A percentile compares a stretch with the other conserved stretches of the same genome.
phyloP scores from a whole-genome alignment of 64 coral and sea anemone species.

The Montipora sp. region DNA sequence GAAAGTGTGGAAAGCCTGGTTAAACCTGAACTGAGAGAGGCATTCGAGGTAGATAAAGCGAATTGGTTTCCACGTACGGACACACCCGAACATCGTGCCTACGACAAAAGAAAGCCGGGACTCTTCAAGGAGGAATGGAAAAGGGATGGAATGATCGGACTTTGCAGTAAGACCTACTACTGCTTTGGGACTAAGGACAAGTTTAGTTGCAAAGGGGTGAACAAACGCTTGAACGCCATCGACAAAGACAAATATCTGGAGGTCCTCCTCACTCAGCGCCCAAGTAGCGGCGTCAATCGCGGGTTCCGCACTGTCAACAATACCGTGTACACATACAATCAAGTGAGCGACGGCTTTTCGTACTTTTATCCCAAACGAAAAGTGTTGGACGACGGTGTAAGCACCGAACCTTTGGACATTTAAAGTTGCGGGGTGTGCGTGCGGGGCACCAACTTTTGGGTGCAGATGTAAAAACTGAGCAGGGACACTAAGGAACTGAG shows the following conservation, averaged over 20 bases:
- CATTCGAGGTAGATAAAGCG: neutral
- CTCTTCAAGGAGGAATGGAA: conserved; percentile 49
- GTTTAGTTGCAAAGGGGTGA: conserved; percentile 32
- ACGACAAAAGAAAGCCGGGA: conserved; percentile 24
- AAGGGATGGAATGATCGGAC: conserved; percentile 44
- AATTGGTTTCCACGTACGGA: conserved; percentile 62
- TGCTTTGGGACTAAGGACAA: conserved; percentile 29
- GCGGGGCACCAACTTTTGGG: too few species aligned
- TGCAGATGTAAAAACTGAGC: too few species aligned
- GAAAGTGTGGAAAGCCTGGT: conserved; percentile 28
- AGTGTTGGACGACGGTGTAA: conserved; percentile 30
- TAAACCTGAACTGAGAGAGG: conserved; percentile 1
- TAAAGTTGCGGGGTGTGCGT: neutral
- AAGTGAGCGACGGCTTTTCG: neutral
- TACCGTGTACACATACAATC: conserved; percentile 31
- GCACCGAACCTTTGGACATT: conserved; percentile 19
- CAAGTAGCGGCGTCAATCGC: neutral
- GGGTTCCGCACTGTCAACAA: conserved; percentile 28
- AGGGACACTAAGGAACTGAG: too few species aligned
- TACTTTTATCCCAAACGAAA: neutral
- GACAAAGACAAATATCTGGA: conserved; percentile 13
- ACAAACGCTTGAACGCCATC: conserved; percentile 17
- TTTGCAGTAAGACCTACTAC: conserved; percentile 31
- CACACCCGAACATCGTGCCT: conserved; percentile 20
- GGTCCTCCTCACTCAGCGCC: neutral